Evolutionary conservation across 2,797 vertebrate genomes (phyloP), one percentile per base, ranked within the genome.

Genomic region (Prunella strophiata): DNA sequence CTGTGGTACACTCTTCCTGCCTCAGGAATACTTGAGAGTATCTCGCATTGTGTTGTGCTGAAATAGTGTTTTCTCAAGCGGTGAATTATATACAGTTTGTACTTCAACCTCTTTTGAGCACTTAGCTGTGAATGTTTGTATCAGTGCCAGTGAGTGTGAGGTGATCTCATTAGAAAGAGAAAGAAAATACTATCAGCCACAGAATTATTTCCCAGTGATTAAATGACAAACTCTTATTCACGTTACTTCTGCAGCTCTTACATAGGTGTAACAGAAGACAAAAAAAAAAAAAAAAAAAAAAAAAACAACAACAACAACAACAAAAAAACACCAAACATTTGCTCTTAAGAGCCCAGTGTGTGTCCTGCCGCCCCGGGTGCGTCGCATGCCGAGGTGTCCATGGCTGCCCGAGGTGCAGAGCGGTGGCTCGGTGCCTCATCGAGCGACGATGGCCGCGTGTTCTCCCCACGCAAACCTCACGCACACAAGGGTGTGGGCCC

Each of bases 31-130:
- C 97, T 97, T 96, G 95, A 97, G 96, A 96, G 93, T 91, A 98
- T 97, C 96, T 97, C 51, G 63, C 95, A 95, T 97, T 97, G 95
- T 97, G 95, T 92, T 93, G 93, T 66, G 93, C 91, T 98, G 96
- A 97, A 97, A 96, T 76, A 61, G 65, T 59, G 89, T 97, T 98
- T 97, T 97, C 96, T 96, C 85, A 97, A 96, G 95, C 96, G 17
- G 94, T 97, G 97, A 98, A 98, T 97, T 97, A 97, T 96, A 97
- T 94, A 96, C 95, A 94, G 93, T 97, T 97, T 97, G 95, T 97
- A 95, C 94, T 97, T 91, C 90, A 96, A 88, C 93, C 97, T 97
- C 97, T 97, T 97, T 95, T 95, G 91, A 97, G 97, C 96, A 97
- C 97, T 98, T 96, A 94, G 93, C 97, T 97, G 84, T 85, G 95